Evolutionary conservation across 1,140 invertebrate genomes (phyloP), one percentile per base, ranked within the genome.

Genomic region (Drosophila subpulchrella): DNA sequence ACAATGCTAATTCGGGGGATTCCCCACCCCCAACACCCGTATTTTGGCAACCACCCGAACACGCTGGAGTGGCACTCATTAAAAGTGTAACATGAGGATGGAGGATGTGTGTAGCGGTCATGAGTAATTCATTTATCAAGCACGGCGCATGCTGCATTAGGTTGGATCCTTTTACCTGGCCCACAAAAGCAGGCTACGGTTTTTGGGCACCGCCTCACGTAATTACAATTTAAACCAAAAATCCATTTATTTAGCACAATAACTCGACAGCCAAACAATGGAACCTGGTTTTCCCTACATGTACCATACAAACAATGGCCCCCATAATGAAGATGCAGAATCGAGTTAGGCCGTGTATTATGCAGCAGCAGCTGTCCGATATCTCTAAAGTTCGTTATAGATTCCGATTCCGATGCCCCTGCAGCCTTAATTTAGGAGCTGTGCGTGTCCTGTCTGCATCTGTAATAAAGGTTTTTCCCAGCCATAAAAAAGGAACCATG

Each of bases 221-320:
- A 88, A 88, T 88, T 88, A 88, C 75, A 88, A 77, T 88, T 88
- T 82, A 82, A 88, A 88, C 79, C 83, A 84, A 84, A 89, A 81
- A 80, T 88, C 80, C 84, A 88, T 88, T 88, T 88, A 88, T 88
- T 88, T 88, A 50, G 83, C 71, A 89, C 83, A 86, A 86, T 86
- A 86, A 86, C 75, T 70, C 71, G 67, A 68, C 65, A 53, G 59
- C 55, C 80, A 67, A 73, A 86, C 83, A 88, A 81, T 77, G 47
- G 46, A 27, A 13, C 46, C 17, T 20, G 4, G 1, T 12, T 39
- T 4, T 38, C 36, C 1, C 1, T 11, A 13, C 8, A 38, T 11
- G 36, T 42, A 65, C 48, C 15, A 51, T 60, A 32, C 50, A 70
- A 59, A 73, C 70, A 73, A 73, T 73, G 57, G 55, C 34, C 32